Percentiles rank a stretch among this genome's conserved stretches.
Evolutionary conservation across 2,113 vertebrate genomes (phyloP).

Genomic region (Silurus asotus): DNA sequence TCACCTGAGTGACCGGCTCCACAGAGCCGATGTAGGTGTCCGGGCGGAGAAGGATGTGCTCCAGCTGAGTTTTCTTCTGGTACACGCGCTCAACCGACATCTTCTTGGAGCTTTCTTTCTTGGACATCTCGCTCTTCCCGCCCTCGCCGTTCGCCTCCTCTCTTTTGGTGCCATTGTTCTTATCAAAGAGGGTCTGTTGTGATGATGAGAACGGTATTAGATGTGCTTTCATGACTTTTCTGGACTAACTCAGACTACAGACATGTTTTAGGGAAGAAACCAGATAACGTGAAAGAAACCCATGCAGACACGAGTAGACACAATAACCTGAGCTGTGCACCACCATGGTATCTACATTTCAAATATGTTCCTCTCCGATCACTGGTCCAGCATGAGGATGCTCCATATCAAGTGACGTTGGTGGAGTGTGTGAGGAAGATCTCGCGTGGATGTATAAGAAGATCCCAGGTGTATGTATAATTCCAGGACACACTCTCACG

Average conservation of each 20-base stretch:
- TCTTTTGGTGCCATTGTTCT: conserved; percentile 82
- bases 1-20: conserved; percentile 92
- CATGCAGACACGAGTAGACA: background rate
- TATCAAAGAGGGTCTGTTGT: conserved; percentile 84
- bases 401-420: too few relatives aligned
- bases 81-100: conserved; percentile 97
- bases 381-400: too few relatives aligned
- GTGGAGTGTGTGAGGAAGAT: too few relatives aligned
- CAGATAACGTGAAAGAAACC: background rate
- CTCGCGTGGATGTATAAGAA: too few relatives aligned
- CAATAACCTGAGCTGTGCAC: background rate
- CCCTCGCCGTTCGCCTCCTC: conserved; percentile 83
- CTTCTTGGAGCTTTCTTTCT: conserved; percentile 87
- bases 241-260: background rate
- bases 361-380: background rate
- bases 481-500: background rate
- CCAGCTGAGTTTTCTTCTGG: conserved; percentile 98
- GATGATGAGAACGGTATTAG: conserved; percentile 34
- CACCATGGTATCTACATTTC: background rate
- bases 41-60: conserved; percentile 96
- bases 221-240: background rate
- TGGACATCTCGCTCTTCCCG: conserved; percentile 66
- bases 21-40: conserved; percentile 96
- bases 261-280: background rate
- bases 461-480: background rate